These are phyloP conservation scores for Eira barbara DNA, from an alignment of 2,113 vertebrate genomes.

Conservation along the genomic window DNA sequence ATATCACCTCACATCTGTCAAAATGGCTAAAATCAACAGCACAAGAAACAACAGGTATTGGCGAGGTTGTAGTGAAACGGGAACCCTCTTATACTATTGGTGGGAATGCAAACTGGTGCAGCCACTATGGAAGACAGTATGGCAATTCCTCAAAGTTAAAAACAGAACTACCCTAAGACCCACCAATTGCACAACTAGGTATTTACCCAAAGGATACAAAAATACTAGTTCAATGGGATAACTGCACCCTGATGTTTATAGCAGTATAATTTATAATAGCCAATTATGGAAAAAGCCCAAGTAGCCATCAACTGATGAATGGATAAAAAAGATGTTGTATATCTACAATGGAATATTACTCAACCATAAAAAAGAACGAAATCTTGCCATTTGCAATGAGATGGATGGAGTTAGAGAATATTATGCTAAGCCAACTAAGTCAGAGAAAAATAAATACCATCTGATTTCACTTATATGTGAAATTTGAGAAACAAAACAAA, in stretches of 20 bases:
- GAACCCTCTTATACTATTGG: not conserved
- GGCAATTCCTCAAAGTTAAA: not conserved
- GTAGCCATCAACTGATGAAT: not conserved
- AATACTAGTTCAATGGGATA: not conserved
- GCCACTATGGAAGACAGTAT: not conserved
- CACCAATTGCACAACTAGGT: not conserved
- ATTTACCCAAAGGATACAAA: not conserved
- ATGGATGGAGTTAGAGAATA: not conserved
- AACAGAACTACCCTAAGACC: not conserved
- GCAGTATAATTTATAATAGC: not conserved
- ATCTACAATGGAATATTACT: not conserved
- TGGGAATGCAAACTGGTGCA: not conserved
- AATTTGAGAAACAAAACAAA: not conserved
- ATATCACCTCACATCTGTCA: not conserved
- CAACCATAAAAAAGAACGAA: not conserved
- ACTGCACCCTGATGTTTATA: not conserved
- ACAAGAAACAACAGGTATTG: not conserved
- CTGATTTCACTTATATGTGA: not conserved
- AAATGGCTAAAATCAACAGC: not conserved
- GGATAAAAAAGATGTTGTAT: not conserved
- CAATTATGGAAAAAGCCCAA: not conserved
- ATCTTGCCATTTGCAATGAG: not conserved
- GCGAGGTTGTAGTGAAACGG: not conserved
- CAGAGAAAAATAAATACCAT: not conserved
- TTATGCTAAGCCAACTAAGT: not conserved